These are phyloP conservation scores for Hyperoplus lanceolatus DNA, from an alignment of 2,797 vertebrate genomes.

Conservation along the genomic window DNA sequence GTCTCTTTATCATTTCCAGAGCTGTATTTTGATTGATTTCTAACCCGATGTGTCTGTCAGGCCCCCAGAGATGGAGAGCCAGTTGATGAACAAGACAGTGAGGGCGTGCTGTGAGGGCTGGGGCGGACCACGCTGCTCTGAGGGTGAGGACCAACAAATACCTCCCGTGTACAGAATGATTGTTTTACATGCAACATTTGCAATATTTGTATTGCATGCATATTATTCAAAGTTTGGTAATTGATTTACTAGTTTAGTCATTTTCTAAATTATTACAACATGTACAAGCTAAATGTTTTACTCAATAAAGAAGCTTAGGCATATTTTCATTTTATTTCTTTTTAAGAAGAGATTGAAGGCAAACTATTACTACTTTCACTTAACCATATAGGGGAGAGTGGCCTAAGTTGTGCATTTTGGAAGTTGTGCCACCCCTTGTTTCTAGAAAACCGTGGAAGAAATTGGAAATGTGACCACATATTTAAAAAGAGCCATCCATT, in stretches of 20 bases:
- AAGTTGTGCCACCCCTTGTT: too few relatives aligned
- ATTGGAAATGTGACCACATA: too few relatives aligned
- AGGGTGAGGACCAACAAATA: slow-evolving; percentile 79
- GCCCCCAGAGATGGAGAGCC: slow-evolving; percentile 80
- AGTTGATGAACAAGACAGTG: slow-evolving; percentile 83
- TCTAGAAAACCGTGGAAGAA: too few relatives aligned
- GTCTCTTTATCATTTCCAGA: too few relatives aligned
- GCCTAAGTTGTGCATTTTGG: too few relatives aligned
- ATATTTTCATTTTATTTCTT: background rate
- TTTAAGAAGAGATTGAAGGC: background rate
- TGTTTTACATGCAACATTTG: background rate
- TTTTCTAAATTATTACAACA: background rate
- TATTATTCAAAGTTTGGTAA: background rate
- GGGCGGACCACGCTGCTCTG: slow-evolving; percentile 86
- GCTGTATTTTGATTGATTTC: background rate
- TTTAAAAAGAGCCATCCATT: too few relatives aligned
- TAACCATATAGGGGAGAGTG: background rate
- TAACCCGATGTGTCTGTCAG: slow-evolving; percentile 70
- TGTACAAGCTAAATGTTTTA: background rate
- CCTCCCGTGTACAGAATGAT: background rate
- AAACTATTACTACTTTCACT: background rate
- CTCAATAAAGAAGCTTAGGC: background rate
- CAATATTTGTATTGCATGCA: background rate
- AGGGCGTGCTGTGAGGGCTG: slow-evolving; percentile 91
- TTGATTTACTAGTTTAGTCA: background rate